These are phyloP conservation scores for Ridgeia piscesae DNA, from an alignment of 1,140 invertebrate genomes.

Conservation along the genomic window DNA sequence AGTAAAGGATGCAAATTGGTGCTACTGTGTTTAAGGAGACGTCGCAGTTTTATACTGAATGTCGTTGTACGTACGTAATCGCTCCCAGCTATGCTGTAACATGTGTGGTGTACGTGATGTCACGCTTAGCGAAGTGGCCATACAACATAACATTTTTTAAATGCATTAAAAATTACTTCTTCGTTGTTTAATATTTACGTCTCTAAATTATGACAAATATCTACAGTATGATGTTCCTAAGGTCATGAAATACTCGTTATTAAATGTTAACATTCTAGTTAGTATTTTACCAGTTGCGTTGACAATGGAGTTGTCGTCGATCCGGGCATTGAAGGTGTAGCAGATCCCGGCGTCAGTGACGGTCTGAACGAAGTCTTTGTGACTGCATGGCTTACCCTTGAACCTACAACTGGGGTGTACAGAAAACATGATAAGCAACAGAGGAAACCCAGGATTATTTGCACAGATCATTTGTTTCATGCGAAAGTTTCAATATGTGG, in stretches of 20 bases:
- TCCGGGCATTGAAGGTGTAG: slow-evolving; percentile 37
- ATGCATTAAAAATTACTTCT: background rate
- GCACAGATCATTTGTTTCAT: background rate
- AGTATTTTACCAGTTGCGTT: slow-evolving; percentile 32
- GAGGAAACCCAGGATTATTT: background rate
- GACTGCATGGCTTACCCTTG: slow-evolving; percentile 33
- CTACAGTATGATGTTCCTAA: too few species aligned
- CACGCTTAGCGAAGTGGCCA: background rate
- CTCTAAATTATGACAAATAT: background rate
- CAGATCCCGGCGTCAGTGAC: slow-evolving; percentile 44
- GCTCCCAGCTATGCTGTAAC: too few species aligned
- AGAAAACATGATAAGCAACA: background rate
- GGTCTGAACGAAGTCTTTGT: slow-evolving; percentile 36
- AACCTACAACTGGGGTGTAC: slow-evolving; percentile 21
- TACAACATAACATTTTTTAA: background rate
- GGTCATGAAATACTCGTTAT: background rate
- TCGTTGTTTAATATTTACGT: background rate
- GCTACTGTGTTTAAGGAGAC: background rate
- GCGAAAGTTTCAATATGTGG: background rate
- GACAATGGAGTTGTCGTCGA: background rate
- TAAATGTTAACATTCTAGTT: background rate
- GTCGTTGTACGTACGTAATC: too few species aligned
- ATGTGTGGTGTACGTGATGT: background rate
- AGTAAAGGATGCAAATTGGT: background rate
- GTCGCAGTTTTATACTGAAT: too few species aligned